These are phyloP conservation scores for Tipula unca DNA, from an alignment of 2,888 invertebrate species.

Conservation along the genomic window DNA sequence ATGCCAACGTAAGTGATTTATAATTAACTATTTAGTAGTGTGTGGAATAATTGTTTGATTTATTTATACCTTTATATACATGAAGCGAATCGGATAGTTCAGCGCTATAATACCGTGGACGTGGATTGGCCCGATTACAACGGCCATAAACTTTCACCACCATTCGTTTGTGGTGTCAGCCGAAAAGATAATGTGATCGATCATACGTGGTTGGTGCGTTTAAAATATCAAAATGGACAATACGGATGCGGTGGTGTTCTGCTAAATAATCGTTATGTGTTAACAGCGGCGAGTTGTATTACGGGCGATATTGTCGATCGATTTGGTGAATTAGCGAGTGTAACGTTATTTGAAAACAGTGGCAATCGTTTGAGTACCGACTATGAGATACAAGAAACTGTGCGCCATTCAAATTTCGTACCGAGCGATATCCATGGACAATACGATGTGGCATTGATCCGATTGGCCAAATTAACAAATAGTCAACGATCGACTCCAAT, in stretches of 20 bases:
- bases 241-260: background rate
- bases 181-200: background rate
- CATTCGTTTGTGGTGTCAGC: background rate
- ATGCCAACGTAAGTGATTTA: background rate
- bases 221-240: background rate
- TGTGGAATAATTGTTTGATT: background rate
- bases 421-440: background rate
- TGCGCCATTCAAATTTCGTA: background rate
- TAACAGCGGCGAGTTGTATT: background rate
- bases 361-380: background rate
- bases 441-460: background rate
- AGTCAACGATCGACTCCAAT: background rate
- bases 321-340: background rate
- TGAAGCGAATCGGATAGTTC: background rate
- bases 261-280: background rate
- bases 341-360: background rate
- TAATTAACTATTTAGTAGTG: background rate
- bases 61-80: too few relatives aligned
- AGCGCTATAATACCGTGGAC: background rate
- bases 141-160: background rate
- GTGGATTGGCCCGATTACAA: background rate
- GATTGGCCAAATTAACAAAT: background rate
- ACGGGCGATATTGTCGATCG: background rate
- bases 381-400: background rate
- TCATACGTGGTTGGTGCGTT: background rate